Base-by-base conservation (phyloP, 2,888 invertebrate genomes). In the Lomographa bimaculata region DNA sequence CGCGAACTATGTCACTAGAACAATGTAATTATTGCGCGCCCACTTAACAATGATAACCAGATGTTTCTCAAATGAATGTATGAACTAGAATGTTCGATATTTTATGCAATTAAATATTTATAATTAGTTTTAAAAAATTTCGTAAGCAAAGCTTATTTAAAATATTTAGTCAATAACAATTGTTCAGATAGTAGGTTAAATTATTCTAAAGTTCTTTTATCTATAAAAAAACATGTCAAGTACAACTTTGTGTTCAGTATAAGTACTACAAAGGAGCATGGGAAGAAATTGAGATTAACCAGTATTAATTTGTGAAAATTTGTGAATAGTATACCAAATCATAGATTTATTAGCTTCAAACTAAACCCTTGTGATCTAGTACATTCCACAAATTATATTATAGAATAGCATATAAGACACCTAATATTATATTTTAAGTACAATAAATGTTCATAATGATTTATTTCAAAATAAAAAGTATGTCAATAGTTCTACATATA, bases 241-340 rank as follows among this genome's bases (percentile, higher is more conserved):
- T 35, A 41, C 29, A 35, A 36, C 23, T 14, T 30, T 30, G 32
- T 24, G 27, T 26, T 36, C 36, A 43, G 36, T 36, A 9, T 2
- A 14, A 3, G 14, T 14, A 14, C 14, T 12, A 9, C 23, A 36
- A 32, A 27, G 21, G 5, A 36, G 27, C 26, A 32, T 32, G 33
- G 28, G 27, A 33, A 26, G 9, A 32, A 36, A 43, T 28, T 42
- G 42, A 42, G 46, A 47, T 47, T 47, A 43, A 32, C 27, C 46
- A 47, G 42, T 47, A 47, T 47, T 47, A 42, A 11, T 29, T 35
- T 38, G 26, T 35, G 26, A 44, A 38, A 29, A 33, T 30, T 21
- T 35, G 26, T 39, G 34, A 29, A 33, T 30, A 14, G 19, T 43
- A 37, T 32, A 43, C 33, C 33, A 37, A 34, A 38, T 38, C 26